Evolutionary conservation across 2,113 vertebrate genomes (phyloP).

Genomic region (Sigmodon hispidus): DNA sequence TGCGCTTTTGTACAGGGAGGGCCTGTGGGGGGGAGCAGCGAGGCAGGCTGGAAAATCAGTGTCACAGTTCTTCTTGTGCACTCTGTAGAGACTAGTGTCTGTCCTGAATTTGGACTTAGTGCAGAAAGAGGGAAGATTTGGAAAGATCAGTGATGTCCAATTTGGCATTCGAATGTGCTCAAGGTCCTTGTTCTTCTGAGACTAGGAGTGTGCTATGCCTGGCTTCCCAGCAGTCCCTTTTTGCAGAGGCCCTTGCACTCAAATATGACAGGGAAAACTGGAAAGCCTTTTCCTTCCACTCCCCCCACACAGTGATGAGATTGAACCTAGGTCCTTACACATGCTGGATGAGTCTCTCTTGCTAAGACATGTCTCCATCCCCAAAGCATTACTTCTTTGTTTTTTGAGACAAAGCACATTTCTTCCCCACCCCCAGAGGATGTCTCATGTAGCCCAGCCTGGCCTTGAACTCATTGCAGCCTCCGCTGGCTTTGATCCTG

Average conservation of each 20-base stretch:
- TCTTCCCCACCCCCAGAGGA: not conserved
- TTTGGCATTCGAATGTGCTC: not conserved
- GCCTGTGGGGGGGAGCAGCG: constrained; percentile 27
- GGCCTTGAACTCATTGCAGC: not conserved
- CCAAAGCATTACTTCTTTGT: not conserved
- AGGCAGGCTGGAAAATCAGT: constrained; percentile 78
- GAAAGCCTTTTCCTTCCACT: no score
- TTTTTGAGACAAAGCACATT: not conserved
- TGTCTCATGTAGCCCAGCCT: not conserved
- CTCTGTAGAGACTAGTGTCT: constrained; percentile 66
- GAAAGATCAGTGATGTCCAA: constrained; percentile 40
- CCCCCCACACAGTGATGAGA: not conserved
- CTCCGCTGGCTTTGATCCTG: no score
- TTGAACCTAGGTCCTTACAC: not conserved
- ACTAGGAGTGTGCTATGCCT: not conserved
- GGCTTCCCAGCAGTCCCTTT: not conserved
- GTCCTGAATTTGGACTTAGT: constrained; percentile 63
- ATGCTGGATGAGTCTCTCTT: no score
- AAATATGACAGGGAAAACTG: constrained; percentile 25
- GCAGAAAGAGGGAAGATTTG: constrained; percentile 64
- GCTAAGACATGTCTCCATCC: not conserved
- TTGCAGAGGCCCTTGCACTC: not conserved
- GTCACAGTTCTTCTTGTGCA: constrained; percentile 69
- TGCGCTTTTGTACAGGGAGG: constrained; percentile 61
- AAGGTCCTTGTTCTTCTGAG: not conserved